Evolutionary conservation across 1,140 invertebrate species (phyloP).

Genomic region (Leucophenga varia): DNA sequence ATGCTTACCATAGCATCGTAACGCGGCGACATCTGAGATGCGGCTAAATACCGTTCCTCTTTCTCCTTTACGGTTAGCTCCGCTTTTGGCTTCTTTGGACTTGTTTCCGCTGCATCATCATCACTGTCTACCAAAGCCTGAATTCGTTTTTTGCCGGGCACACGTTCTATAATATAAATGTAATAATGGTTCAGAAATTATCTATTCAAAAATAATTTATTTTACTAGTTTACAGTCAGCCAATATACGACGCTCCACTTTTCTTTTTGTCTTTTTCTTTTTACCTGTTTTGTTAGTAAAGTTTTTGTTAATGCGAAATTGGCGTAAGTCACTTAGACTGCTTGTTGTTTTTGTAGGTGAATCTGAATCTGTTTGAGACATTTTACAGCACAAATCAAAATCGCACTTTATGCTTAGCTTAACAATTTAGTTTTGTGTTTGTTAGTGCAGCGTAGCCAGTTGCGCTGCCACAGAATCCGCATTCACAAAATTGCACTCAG

Average conservation of each 20-base stretch:
- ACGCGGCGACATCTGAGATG: slow-evolving; percentile 44
- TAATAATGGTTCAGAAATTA: background rate
- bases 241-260: slow-evolving; percentile 13
- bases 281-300: slow-evolving; percentile 37
- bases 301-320: slow-evolving; percentile 52
- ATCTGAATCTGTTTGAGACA: slow-evolving; percentile 39
- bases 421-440: too few species aligned
- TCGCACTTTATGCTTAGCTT: too few species aligned
- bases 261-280: too few species aligned
- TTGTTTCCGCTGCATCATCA: slow-evolving; percentile 35
- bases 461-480: too few species aligned
- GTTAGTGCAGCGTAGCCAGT: too few species aligned
- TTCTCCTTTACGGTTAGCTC: slow-evolving; percentile 46
- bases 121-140: slow-evolving; percentile 50
- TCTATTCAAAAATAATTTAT: slow-evolving; percentile 2
- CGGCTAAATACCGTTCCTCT: slow-evolving; percentile 48
- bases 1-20: slow-evolving; percentile 51
- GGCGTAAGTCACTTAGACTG: slow-evolving; percentile 43
- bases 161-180: slow-evolving; percentile 32
- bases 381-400: too few species aligned
- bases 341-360: slow-evolving; percentile 36
- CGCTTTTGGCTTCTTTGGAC: slow-evolving; percentile 39
- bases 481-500: too few species aligned
- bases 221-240: background rate
- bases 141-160: slow-evolving; percentile 52